These are phyloP conservation scores for Hermaeophaga mercurialis DNA, from an alignment of 2,888 invertebrate species.

Conservation along the genomic window DNA sequence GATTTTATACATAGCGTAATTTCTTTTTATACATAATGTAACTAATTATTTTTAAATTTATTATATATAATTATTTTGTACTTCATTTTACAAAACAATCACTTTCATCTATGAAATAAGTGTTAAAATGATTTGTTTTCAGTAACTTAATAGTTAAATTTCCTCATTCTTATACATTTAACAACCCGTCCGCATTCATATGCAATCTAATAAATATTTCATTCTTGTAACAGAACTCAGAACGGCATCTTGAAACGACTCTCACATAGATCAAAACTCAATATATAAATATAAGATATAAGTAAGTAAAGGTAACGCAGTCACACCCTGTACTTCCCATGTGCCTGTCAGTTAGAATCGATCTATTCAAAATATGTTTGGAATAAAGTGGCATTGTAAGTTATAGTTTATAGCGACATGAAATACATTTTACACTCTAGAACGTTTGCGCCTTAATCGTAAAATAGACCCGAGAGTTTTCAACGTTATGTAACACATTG, in stretches of 20 bases:
- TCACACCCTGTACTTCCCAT: constrained; percentile 8
- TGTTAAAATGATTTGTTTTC: too few relatives aligned
- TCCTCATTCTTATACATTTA: too few relatives aligned
- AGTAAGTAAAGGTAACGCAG: constrained; percentile 1
- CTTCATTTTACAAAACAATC: too few relatives aligned
- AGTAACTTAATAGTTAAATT: too few relatives aligned
- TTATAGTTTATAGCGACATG: background rate
- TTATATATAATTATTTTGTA: too few relatives aligned
- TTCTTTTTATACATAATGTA: too few relatives aligned
- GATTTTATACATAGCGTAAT: too few relatives aligned
- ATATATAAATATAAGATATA: constrained; percentile 7
- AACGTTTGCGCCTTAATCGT: background rate
- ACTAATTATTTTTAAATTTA: too few relatives aligned
- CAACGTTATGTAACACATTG: background rate
- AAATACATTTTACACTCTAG: background rate
- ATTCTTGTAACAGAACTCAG: background rate
- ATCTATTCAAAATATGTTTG: constrained; percentile 1
- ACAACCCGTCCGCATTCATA: too few relatives aligned
- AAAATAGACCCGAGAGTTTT: background rate
- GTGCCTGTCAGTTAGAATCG: constrained; percentile 7
- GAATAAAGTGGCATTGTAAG: constrained; percentile 3
- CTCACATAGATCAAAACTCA: constrained; percentile 5
- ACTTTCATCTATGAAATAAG: too few relatives aligned
- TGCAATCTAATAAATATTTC: constrained; percentile 1
- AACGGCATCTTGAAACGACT: background rate